Evolutionary conservation across 2,797 vertebrate species (phyloP), one percentile per base, ranked within the genome.

Genomic region (Selene dorsalis): DNA sequence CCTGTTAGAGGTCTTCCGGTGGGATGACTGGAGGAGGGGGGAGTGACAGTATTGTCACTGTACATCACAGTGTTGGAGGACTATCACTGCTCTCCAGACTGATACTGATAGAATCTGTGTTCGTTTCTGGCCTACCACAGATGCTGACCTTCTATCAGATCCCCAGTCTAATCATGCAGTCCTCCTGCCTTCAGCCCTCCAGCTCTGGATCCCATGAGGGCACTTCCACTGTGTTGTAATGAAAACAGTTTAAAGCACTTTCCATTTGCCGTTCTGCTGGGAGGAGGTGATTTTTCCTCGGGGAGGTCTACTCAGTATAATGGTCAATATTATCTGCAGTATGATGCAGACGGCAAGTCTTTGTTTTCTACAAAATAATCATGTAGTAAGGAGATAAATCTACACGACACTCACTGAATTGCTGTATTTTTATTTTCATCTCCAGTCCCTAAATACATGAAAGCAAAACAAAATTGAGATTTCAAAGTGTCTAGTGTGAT

Each of bases 21-120:
- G 63, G 60, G 66, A 43, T 5, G 32, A 63, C 26, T 13, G 60
- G 38, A n/a, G 62, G 71, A 28, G 38, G 45, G 73, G 58, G 72
- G 69, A 52, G 65, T 88, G 81, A 82, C 84, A 84, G 75, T 18
- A 55, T 62, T 84, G 86, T 86, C 84, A 72, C 55, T 12, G 77
- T 63, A 79, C 83, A 83, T 87, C 81, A 69, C 75, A 61, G 79
- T 68, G 69, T 52, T 58, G 71, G 71, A 60, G 57, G 80, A 79
- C 70, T 91, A 91, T 94, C 89, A 32, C 80, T 56, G 52, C 85
- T 83, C 84, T 90, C 83, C 88, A 90, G 87, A 77, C 87, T 62
- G 55, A 68, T 67, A 62, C 82, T 35, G 93, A 94, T 94, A 92
- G 74, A 85, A 94, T 93, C 93, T 72, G 84, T 84, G 83, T 92